Conservation (phyloP, 1,140 invertebrate genomes). For the Agrypnia vestita region DNA sequence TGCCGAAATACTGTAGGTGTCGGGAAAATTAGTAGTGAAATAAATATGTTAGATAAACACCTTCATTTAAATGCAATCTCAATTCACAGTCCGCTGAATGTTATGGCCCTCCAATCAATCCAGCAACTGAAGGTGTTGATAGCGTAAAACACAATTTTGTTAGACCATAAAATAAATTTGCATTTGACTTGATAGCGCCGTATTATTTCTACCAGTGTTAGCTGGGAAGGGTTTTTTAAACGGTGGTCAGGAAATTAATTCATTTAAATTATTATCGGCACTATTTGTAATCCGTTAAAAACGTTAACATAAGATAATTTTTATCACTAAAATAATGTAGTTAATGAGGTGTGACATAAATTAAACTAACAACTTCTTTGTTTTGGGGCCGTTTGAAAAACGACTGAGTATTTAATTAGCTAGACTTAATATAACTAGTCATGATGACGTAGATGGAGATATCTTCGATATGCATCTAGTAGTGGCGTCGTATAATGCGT, state of each 20-base stretch:
- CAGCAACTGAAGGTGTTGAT: not conserved
- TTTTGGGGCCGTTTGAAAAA: too few species aligned
- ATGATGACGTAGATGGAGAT: too few species aligned
- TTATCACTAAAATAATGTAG: too few species aligned
- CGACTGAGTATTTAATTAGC: too few species aligned
- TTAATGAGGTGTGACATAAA: too few species aligned
- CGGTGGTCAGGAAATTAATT: not conserved
- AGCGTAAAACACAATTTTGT: constrained; percentile 12
- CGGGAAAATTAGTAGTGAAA: constrained; percentile 21
- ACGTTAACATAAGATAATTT: too few species aligned
- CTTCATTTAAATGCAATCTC: constrained; percentile 18
- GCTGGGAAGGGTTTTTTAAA: not conserved
- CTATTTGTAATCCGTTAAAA: too few species aligned
- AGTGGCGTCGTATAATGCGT: too few species aligned
- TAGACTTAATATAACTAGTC: too few species aligned
- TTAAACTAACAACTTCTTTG: too few species aligned
- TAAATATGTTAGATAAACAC: constrained; percentile 25
- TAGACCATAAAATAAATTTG: constrained; percentile 22
- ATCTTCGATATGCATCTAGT: too few species aligned
- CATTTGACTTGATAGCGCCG: constrained; percentile 8
- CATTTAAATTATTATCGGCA: too few species aligned
- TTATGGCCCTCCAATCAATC: constrained; percentile 28
- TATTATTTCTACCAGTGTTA: constrained; percentile 1
- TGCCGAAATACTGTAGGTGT: constrained; percentile 18
- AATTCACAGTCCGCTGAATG: constrained; percentile 16